Conservation (phyloP, 2,113 vertebrate genomes). For the Rafetus swinhoei region DNA sequence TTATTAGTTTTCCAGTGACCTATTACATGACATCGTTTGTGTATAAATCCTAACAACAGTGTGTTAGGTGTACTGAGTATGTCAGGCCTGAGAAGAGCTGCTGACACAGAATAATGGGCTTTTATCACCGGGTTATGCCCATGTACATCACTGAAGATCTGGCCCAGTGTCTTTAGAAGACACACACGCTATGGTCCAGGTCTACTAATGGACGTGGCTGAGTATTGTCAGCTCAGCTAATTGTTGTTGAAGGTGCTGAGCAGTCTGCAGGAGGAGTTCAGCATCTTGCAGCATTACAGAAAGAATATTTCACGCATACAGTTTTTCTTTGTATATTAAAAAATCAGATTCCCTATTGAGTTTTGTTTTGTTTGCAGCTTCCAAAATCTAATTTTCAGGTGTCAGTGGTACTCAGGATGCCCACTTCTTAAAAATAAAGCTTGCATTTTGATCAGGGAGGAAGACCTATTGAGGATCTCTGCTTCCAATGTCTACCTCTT, state of each 20-base stretch:
- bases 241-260: background rate
- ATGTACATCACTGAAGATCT: accelerated
- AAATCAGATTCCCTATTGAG: background rate
- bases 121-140: background rate
- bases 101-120: background rate
- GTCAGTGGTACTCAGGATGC: accelerated
- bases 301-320: accelerated
- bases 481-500: background rate
- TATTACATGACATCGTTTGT: background rate
- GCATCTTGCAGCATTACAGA: accelerated
- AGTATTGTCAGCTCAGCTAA: background rate
- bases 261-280: background rate
- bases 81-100: background rate
- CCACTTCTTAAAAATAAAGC: background rate
- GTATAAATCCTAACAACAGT: background rate
- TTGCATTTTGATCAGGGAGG: background rate
- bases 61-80: background rate
- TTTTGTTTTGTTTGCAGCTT: background rate
- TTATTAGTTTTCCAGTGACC: background rate
- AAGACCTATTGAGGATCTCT: background rate
- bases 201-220: background rate
- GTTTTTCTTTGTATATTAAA: background rate
- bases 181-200: background rate
- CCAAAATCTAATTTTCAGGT: background rate
- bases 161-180: background rate